Evolutionary conservation across 2,888 invertebrate species (phyloP).

Genomic region (Eristalis arbustorum): DNA sequence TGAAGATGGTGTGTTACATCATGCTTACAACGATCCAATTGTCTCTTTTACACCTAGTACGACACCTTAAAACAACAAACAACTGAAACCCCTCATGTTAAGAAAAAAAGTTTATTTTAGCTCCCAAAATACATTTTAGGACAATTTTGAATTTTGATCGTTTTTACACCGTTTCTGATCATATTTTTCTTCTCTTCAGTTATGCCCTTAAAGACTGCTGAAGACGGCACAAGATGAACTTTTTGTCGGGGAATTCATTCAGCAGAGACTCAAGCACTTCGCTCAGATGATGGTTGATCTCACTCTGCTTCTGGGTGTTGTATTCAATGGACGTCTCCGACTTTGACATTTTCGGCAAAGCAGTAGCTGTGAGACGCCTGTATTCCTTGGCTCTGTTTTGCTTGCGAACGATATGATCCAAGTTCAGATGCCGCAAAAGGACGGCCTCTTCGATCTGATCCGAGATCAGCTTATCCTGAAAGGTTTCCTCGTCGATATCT

Average conservation of each 20-base stretch:
- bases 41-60: no score
- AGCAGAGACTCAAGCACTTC: conserved; percentile 83
- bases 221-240: conserved; percentile 80
- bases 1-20: no score
- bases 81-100: no score
- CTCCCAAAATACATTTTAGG: no score
- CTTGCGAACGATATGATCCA: conserved; percentile 84
- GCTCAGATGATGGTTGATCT: conserved; percentile 83
- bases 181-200: neutral
- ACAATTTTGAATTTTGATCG: no score
- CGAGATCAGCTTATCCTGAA: conserved; percentile 74
- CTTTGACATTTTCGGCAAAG: conserved; percentile 73
- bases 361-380: conserved; percentile 80
- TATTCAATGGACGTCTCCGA: conserved; percentile 81
- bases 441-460: conserved; percentile 79
- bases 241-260: conserved; percentile 84
- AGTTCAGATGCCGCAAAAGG: conserved; percentile 77
- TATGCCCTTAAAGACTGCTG: conserved; percentile 80
- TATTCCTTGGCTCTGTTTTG: conserved; percentile 86
- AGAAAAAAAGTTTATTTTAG: no score
- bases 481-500: conserved; percentile 74
- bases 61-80: no score
- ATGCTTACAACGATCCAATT: no score
- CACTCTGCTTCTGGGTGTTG: conserved; percentile 83
- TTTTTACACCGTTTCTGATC: neutral